Base-by-base conservation (phyloP, 2,888 invertebrate genomes). In the Acheta domesticus region DNA sequence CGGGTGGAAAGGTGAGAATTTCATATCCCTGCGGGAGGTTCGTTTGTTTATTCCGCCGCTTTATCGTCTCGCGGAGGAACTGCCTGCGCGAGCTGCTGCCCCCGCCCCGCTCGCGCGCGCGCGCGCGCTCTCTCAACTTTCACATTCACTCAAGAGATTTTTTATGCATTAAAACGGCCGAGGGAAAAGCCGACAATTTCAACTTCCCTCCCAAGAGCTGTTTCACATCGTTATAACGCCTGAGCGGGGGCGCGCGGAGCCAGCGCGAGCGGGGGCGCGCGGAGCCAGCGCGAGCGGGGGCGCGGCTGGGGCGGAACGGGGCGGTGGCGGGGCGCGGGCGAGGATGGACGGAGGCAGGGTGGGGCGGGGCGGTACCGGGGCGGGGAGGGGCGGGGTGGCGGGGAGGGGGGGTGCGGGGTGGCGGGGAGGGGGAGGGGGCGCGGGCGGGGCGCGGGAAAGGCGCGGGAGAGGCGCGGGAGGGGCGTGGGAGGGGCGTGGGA, bases 141-240 rank as follows among this genome's bases (percentile, higher is more conserved):
- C 62, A 62, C 62, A 62, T 62, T 62, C 62, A 62, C 62, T 16
- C 62, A 62, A 62, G 62, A 62, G 62, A 62, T 62, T 62, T 62
- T 62, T 62, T 62, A 62, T 62, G 62, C 62, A 62, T 62, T 62
- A 62, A 62, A 16, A 62, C 62, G 62, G 62, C 62, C n/a, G 62
- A 62, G 62, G 16, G 62, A 16, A n/a, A 62, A 62, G 16, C 16
- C 62, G 62, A 62, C 62, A 62, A 62, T 62, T 62, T 62, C 62
- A 62, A 62, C 62, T 62, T 62, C n/a, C 62, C 62, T 62, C 62
- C 62, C 62, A 62, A 62, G 62, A 62, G 62, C 62, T 62, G 62
- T 62, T 62, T 8, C 62, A 62, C 62, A 62, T 62, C 62, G 62
- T 62, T 62, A 62, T 62, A 62, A 62, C 62, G 62, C 62, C 62